These are phyloP conservation scores for Hybos culiciformis DNA, from an alignment of 2,888 invertebrate genomes.

Conservation along the genomic window DNA sequence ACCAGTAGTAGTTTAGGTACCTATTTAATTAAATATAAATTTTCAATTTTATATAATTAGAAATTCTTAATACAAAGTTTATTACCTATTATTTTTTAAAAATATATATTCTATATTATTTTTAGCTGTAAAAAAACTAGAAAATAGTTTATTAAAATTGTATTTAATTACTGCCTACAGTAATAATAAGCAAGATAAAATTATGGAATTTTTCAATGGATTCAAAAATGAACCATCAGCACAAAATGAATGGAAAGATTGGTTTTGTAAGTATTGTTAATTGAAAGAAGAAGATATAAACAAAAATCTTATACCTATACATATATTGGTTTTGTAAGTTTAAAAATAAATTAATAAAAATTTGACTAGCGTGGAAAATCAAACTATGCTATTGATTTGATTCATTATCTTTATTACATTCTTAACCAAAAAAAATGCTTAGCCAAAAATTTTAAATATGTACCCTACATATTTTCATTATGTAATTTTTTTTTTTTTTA, in stretches of 20 bases:
- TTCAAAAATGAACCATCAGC: constrained; percentile 76
- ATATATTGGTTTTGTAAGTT: too few relatives aligned
- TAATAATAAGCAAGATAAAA: constrained; percentile 70
- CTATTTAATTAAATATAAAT: not conserved
- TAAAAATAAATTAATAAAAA: too few relatives aligned
- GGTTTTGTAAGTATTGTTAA: constrained; percentile 75
- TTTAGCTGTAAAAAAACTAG: constrained; percentile 64
- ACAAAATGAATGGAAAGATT: constrained; percentile 89
- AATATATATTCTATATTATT: constrained; percentile 8
- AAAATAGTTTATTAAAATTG: constrained; percentile 73
- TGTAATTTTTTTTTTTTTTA: constrained; percentile 35
- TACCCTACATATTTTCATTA: not conserved
- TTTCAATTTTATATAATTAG: not conserved
- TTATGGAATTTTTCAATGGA: constrained; percentile 78
- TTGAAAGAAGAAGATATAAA: not conserved
- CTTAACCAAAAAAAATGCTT: not conserved
- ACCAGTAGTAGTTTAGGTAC: not conserved
- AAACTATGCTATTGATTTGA: too few relatives aligned
- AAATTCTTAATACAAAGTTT: not conserved
- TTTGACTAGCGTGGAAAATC: too few relatives aligned
- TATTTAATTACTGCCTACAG: constrained; percentile 78
- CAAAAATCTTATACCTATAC: too few relatives aligned
- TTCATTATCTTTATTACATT: not conserved
- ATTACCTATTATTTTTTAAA: not conserved
- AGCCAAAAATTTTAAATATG: not conserved